These are phyloP conservation scores for Bolborhynchus lineola DNA, from an alignment of 2,113 vertebrate species.

Conservation along the genomic window DNA sequence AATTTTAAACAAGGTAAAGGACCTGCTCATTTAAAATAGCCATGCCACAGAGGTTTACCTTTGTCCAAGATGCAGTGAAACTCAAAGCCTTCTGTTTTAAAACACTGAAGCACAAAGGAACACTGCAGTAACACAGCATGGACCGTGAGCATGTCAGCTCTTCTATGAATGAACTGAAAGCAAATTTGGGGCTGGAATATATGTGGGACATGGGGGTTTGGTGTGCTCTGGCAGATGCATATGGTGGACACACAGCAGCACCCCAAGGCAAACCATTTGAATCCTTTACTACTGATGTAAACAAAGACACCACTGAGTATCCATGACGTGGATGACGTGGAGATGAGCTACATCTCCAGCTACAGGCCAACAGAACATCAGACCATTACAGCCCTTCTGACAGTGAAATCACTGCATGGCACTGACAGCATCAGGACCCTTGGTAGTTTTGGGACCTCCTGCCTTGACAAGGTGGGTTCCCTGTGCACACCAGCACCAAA, in stretches of 20 bases:
- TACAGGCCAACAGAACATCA: neutral
- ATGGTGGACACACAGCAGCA: neutral
- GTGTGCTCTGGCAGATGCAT: neutral
- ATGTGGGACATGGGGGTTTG: fast-evolving
- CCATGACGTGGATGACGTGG: neutral
- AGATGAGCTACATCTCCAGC: neutral
- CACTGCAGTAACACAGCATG: fast-evolving
- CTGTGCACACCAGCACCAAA: fast-evolving
- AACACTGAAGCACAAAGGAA: neutral
- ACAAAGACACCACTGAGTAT: neutral
- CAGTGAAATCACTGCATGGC: neutral
- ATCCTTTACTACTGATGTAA: neutral
- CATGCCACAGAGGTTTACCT: neutral
- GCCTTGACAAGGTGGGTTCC: fast-evolving
- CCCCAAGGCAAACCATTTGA: neutral
- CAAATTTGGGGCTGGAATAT: neutral
- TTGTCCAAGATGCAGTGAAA: neutral
- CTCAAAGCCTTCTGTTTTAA: neutral
- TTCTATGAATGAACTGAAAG: neutral
- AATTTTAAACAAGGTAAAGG: neutral
- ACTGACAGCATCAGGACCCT: neutral
- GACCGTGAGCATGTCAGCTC: fast-evolving
- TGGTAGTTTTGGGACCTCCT: neutral
- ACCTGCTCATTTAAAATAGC: neutral
- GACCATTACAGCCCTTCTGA: neutral